Evolutionary conservation across 2,888 invertebrate species (phyloP), one percentile per base, ranked within the genome.

Genomic region (Stenolophus ochropezus): DNA sequence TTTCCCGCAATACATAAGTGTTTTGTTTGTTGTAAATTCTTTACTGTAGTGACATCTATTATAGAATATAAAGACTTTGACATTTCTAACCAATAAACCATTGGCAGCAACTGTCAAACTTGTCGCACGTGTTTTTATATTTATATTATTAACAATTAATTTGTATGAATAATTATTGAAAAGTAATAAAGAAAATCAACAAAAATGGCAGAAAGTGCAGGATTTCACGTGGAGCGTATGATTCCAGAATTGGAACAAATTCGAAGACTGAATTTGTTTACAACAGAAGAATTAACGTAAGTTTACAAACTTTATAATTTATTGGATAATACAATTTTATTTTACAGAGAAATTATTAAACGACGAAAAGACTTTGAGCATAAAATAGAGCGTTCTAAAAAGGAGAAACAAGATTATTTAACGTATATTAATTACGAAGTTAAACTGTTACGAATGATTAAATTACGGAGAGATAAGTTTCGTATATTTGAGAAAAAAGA

Each of bases 241-340:
- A 92, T 96, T 85, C 93, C 94, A 83, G 96, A 96, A 88, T 91
- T 97, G 86, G 95, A 96, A 88, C 93, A 95, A 87, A 93, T 97
- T 93, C 91, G 93, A 86, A 91, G 93, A 85, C 92, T 93, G 42
- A 92, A 93, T 86, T 89, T 97, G 75, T 95, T 94, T 86, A 91
- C 92, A 5, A 91, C 92, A 81, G 92, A 92, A 74, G 96, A 96
- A 91, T 92, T 94, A 87, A 92, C 91, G 95, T 95, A 89, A 84
- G 85, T 84, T 82, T 56, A 49, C 21, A 65, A 42, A 16, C 5
- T 20, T 27, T 16, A 4, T 0, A 33, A 4, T 27, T 58, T 20
- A 25, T 16, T 18, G 76, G 8, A 79, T 49, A 76, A 42, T 65
- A 42, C n/a, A n/a, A 74, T 73, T 33, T 53, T 81, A 80, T 71